A percentile compares a stretch with the other conserved stretches of the same genome.
These are phyloP conservation scores for Cacatua alba DNA, from an alignment of 2,113 vertebrate species.

Conservation along the genomic window DNA sequence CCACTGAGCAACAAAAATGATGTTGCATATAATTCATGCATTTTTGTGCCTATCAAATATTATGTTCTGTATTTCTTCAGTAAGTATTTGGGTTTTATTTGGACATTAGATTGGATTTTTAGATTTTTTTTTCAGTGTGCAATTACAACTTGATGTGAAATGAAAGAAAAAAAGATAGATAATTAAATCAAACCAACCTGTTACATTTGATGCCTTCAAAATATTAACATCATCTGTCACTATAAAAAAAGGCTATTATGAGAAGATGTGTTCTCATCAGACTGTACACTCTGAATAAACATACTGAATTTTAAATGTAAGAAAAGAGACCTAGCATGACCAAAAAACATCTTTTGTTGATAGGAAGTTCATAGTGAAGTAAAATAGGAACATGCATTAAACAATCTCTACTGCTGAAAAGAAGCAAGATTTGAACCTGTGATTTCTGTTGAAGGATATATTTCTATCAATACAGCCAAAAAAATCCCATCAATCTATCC, in stretches of 20 bases:
- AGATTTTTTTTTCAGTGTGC: neutral
- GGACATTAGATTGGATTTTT: neutral
- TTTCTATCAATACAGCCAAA: neutral
- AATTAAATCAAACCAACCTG: constrained; percentile 30
- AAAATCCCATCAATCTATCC: neutral
- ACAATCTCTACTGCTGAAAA: neutral
- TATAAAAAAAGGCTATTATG: neutral
- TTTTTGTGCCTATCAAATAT: neutral
- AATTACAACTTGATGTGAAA: neutral
- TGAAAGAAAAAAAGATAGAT: neutral
- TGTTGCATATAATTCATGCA: neutral
- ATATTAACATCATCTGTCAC: constrained; percentile 45
- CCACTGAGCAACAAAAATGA: neutral
- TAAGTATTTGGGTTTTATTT: neutral
- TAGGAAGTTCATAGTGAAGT: neutral
- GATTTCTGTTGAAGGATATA: neutral
- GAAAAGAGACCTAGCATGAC: neutral
- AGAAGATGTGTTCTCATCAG: neutral
- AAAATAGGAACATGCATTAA: neutral
- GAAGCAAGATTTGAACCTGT: neutral
- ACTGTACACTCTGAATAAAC: neutral
- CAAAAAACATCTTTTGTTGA: neutral
- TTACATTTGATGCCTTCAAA: constrained; percentile 3
- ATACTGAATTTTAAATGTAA: neutral
- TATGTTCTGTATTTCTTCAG: neutral